Conservation (phyloP, 37 sponge, comb jelly and placozoan genomes). For the Ephydatia muelleri region DNA sequence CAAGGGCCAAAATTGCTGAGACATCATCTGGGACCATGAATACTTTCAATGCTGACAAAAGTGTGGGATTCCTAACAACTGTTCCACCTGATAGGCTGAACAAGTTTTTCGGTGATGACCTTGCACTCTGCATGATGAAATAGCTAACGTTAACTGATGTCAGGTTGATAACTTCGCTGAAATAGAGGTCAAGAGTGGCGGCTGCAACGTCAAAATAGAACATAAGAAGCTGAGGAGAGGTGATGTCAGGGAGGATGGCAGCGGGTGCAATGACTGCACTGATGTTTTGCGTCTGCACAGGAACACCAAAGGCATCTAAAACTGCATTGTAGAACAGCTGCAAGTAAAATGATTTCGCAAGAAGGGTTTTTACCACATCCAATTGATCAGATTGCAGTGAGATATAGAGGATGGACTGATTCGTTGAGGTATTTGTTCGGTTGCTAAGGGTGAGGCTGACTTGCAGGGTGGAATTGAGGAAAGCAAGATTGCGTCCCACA, state of each 20-base stretch:
- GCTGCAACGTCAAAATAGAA: slow-evolving; percentile 72
- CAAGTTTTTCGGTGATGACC: not conserved
- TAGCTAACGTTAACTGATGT: slow-evolving; percentile 35
- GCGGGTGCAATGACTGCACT: slow-evolving; percentile 19
- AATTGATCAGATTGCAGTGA: not conserved
- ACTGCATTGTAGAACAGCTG: slow-evolving; percentile 32
- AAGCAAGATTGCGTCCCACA: not conserved
- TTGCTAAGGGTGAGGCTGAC: not conserved
- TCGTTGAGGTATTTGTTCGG: not conserved
- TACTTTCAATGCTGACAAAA: slow-evolving; percentile 52
- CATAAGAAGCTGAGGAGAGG: slow-evolving; percentile 56
- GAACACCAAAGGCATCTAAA: slow-evolving; percentile 56
- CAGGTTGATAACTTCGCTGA: slow-evolving; percentile 65
- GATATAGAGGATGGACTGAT: not conserved
- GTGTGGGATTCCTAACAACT: slow-evolving; percentile 44
- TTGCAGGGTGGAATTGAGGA: not conserved
- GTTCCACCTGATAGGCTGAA: slow-evolving; percentile 63
- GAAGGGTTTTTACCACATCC: not conserved
- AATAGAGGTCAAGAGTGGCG: slow-evolving; percentile 67
- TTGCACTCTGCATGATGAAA: slow-evolving; percentile 56
- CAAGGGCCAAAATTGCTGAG: slow-evolving; percentile 63
- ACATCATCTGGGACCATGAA: slow-evolving; percentile 58
- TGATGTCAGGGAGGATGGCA: slow-evolving; percentile 41
- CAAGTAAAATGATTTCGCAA: slow-evolving; percentile 40
- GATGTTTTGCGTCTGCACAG: slow-evolving; percentile 14